Conservation (phyloP, 2,797 vertebrate genomes). For the Tauraco hartlaubi region DNA sequence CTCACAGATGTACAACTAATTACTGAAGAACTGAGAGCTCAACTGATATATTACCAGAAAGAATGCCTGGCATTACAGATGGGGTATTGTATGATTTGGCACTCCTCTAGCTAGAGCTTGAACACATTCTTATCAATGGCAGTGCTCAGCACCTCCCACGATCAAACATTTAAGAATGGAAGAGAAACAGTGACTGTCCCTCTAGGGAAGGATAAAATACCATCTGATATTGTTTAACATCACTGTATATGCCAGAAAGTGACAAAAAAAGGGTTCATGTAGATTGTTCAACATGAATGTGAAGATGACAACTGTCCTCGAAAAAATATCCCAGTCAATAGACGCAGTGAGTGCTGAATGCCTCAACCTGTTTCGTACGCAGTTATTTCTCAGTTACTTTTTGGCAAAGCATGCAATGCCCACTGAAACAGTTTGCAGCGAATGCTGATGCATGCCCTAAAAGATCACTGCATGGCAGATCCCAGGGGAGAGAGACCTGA, state of each 20-base stretch:
- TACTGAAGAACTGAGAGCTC: conserved; percentile 21
- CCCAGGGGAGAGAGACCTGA: neutral
- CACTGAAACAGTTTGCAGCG: neutral
- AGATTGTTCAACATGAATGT: neutral
- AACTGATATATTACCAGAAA: conserved; percentile 7
- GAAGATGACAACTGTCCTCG: neutral
- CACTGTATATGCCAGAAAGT: neutral
- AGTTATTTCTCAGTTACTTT: neutral
- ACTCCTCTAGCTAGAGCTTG: neutral
- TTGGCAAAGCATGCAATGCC: neutral
- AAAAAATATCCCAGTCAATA: neutral
- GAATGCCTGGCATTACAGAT: conserved; percentile 25
- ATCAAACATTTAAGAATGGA: conserved; percentile 24
- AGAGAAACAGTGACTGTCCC: neutral
- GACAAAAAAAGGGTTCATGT: neutral
- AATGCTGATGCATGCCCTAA: accelerated
- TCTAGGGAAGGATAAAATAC: neutral
- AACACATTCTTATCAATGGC: neutral
- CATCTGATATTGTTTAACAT: neutral
- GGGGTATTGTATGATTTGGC: neutral
- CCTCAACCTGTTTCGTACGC: neutral
- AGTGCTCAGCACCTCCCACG: neutral
- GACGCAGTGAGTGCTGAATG: neutral
- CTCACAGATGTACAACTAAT: conserved; percentile 62
- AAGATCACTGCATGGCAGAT: neutral